A percentile compares a stretch with the other conserved stretches of the same genome.
Evolutionary conservation across 2,797 vertebrate genomes (phyloP).

Genomic region (Periophthalmus magnuspinnatus): DNA sequence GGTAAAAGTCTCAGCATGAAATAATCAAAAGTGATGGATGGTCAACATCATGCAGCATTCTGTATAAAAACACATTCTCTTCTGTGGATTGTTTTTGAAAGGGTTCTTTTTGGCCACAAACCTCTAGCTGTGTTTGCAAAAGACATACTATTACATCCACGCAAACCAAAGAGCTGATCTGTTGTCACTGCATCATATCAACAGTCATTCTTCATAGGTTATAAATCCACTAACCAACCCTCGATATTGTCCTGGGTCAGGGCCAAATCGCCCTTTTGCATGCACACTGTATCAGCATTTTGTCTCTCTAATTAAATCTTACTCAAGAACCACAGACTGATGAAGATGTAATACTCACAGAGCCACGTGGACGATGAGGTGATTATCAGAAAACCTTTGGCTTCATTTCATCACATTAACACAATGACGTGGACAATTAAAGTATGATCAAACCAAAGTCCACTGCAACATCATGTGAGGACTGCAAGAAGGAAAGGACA

Average conservation of each 20-base stretch:
- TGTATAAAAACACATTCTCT: no score
- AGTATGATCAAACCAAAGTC: slow-evolving; percentile 47
- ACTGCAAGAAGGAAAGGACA: not conserved
- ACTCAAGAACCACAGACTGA: not conserved
- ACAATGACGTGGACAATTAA: slow-evolving; percentile 32
- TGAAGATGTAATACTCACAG: not conserved
- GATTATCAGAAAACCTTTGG: slow-evolving; percentile 39
- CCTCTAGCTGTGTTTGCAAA: slow-evolving; percentile 11
- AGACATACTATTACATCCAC: not conserved
- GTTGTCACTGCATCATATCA: not conserved
- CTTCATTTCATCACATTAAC: slow-evolving; percentile 17
- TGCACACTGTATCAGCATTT: not conserved
- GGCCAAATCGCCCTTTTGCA: not conserved
- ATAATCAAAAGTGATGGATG: no score
- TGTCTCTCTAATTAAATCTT: not conserved
- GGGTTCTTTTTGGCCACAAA: slow-evolving; percentile 45
- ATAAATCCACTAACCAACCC: not conserved
- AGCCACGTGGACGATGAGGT: not conserved
- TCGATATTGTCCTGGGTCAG: not conserved
- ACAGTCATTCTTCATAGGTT: no score
- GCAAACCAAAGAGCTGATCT: not conserved
- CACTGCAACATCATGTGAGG: slow-evolving; percentile 28
- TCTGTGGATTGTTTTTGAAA: not conserved
- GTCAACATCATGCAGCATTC: not conserved
- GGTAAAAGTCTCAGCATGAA: no score